phyloP scores from a whole-genome alignment of 1,140 invertebrate species.

The Goniozus legneri region DNA sequence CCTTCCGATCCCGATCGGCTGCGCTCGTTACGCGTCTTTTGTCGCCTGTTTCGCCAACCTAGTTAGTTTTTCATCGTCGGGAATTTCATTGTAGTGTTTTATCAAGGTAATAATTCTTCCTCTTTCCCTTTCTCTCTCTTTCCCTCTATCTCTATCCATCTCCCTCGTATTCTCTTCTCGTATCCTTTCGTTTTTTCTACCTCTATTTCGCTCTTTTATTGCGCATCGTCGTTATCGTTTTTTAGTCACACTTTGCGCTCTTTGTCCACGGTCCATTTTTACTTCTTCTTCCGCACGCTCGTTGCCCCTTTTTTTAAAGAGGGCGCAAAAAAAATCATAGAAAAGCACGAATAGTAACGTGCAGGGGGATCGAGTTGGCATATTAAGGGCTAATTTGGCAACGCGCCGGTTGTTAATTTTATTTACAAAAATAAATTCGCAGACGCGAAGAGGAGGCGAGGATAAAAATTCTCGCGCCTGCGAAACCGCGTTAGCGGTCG shows the following conservation, averaged over 20 bases:
- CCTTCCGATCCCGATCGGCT: too few species aligned
- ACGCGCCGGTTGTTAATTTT: slow-evolving; percentile 49
- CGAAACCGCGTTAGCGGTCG: slow-evolving; percentile 1
- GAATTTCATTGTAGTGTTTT: too few species aligned
- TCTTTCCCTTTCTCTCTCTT: not conserved
- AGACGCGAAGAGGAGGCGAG: too few species aligned
- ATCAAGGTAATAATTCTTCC: too few species aligned
- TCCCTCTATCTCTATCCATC: not conserved
- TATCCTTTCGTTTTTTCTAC: not conserved
- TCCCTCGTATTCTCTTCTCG: not conserved
- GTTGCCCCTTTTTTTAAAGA: too few species aligned
- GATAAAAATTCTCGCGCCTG: slow-evolving; percentile 25
- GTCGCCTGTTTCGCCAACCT: too few species aligned
- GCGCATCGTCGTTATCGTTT: not conserved
- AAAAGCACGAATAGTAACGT: slow-evolving; percentile 8
- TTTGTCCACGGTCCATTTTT: not conserved
- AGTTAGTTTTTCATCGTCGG: too few species aligned
- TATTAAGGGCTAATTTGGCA: slow-evolving; percentile 52
- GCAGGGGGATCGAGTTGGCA: slow-evolving; percentile 25
- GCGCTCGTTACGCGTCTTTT: too few species aligned
- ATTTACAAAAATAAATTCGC: slow-evolving; percentile 46
- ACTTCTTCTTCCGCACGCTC: not conserved
- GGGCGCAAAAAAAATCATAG: too few species aligned
- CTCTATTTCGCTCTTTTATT: not conserved
- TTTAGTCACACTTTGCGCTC: not conserved